Evolutionary conservation across 2,888 invertebrate genomes (phyloP).

Genomic region (Noctua janthe): DNA sequence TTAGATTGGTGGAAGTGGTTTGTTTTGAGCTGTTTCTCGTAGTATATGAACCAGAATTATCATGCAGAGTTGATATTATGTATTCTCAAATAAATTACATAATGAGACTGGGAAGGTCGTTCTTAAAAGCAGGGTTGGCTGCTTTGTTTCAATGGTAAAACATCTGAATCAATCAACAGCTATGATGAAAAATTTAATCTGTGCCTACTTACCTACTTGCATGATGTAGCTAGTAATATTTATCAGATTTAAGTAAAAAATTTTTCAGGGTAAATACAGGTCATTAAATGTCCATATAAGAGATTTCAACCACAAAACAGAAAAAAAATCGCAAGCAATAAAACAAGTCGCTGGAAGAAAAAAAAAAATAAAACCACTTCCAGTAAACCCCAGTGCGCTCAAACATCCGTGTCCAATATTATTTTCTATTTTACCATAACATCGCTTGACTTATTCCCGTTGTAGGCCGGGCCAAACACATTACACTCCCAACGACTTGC

Average conservation of each 20-base stretch:
- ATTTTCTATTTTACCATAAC: constrained; percentile 70
- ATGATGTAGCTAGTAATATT: neutral
- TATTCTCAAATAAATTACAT: neutral
- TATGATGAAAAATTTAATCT: neutral
- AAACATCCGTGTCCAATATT: constrained; percentile 56
- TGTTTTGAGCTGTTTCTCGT: neutral
- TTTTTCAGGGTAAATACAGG: neutral
- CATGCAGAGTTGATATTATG: neutral
- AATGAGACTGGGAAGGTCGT: neutral
- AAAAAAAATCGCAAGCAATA: neutral
- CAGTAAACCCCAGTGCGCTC: constrained; percentile 4
- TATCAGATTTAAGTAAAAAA: neutral
- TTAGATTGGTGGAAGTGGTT: constrained; percentile 10
- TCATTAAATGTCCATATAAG: neutral
- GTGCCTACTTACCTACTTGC: neutral
- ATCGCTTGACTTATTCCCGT: constrained; percentile 64
- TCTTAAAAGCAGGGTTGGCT: neutral
- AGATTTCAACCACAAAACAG: neutral
- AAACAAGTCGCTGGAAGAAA: neutral
- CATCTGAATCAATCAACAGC: neutral
- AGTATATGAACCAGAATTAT: too few relatives aligned
- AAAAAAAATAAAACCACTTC: constrained; percentile 4
- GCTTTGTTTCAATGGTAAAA: neutral
- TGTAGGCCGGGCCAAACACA: constrained; percentile 62
- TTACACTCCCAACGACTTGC: constrained; percentile 55